Base-by-base conservation (phyloP, 2,113 vertebrate genomes). In the Zosterops hypoxanthus region DNA sequence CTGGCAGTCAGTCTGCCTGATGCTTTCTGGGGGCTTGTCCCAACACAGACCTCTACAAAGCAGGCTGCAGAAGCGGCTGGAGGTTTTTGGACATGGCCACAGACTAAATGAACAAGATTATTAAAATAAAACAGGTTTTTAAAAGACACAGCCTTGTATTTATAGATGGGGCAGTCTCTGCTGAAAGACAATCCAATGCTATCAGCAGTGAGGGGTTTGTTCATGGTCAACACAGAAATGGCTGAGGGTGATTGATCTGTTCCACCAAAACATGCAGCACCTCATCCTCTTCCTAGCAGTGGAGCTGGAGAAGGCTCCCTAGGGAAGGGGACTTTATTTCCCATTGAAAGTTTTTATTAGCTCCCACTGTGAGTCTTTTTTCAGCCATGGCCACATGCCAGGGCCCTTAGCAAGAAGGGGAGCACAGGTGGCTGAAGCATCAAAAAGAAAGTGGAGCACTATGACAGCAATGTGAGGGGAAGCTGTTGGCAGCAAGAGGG, bases 121-220 rank as follows among this genome's bases (percentile, higher is more conserved):
- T 52, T 63, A 50, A 86, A 92, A 49, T 13, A 20, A 73, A 78
- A 39, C 12, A 31, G 31, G 33, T 77, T 81, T 94, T 46, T 41
- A n/a, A 77, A 88, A 73, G 50, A 42, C 17, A 25, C 4, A 7
- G 28, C 25, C 11, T 50, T 4, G 3, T 57, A 34, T 81, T 81
- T 55, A 25, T 14, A 52, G 29, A 42, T 3, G 8, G 17, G 9
- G 6, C 0, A 3, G 28, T 22, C 0, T 0, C 56, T 59, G 39
- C 12, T 77, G 31, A 8, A 29, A 47, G 77, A 34, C 8, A 44
- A 31, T n/a, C 39, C 39, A 8, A 11, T 2, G 0, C 24, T 22
- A 14, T 25, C 41, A 53, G 15, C 18, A 3, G 16, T 1, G 18
- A 83, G 49, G 42, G 44, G 0, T 60, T 53, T 64, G 64, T 60